Percentiles rank a stretch among this genome's conserved stretches.
Evolutionary conservation across 53 echinoderm and acorn worm genomes (phyloP).

Genomic region (Holothuria leucospilota): DNA sequence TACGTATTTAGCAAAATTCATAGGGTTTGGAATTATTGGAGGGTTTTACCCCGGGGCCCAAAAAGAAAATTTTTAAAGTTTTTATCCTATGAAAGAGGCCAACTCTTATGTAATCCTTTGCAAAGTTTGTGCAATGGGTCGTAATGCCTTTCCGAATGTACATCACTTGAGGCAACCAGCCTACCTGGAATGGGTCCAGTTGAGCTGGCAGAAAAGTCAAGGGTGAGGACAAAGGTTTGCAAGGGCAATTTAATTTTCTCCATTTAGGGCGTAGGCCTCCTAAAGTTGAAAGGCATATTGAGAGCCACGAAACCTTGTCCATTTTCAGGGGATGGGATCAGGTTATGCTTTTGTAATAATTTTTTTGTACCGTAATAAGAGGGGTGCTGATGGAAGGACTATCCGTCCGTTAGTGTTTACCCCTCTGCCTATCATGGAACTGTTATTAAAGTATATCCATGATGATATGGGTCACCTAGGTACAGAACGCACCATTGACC

Average conservation of each 20-base stretch:
- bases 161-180: not conserved
- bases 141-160: not conserved
- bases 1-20: no score
- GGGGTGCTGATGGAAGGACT: conserved; percentile 10
- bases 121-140: conserved; percentile 31
- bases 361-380: conserved; percentile 41
- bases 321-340: conserved; percentile 57
- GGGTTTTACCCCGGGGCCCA: no score
- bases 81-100: not conserved
- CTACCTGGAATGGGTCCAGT: not conserved
- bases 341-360: conserved; percentile 14
- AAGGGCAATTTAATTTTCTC: not conserved
- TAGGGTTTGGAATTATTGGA: no score
- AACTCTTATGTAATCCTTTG: not conserved
- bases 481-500: conserved; percentile 49
- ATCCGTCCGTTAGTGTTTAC: conserved; percentile 45
- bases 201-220: conserved; percentile 19
- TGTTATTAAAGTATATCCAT: conserved; percentile 49
- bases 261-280: not conserved
- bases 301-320: not conserved
- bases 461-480: conserved; percentile 68
- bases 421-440: conserved; percentile 13
- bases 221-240: conserved; percentile 28
- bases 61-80: no score
- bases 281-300: no score